These are phyloP conservation scores for Acipenser ruthenus DNA, from an alignment of 2,797 vertebrate species.

Conservation along the genomic window DNA sequence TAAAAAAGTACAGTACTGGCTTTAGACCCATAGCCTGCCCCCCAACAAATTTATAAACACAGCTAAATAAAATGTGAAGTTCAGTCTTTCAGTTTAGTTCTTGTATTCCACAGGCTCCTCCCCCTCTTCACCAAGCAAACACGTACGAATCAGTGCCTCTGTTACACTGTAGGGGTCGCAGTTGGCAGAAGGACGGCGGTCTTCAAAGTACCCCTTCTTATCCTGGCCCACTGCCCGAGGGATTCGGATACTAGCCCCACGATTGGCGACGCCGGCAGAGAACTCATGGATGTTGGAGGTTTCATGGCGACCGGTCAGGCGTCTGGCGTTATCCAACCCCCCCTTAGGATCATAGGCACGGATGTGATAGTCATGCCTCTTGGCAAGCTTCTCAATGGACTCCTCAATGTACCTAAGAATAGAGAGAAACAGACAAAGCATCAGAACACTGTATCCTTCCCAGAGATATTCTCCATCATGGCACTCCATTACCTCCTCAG, in stretches of 20 bases:
- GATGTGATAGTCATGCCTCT: constrained; percentile 89
- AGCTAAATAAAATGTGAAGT: neutral
- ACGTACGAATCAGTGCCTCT: constrained; percentile 88
- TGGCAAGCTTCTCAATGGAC: constrained; percentile 80
- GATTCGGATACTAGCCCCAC: constrained; percentile 89
- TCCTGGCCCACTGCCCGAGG: constrained; percentile 84
- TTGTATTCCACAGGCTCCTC: constrained; percentile 85
- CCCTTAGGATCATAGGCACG: constrained; percentile 91
- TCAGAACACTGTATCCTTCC: too few relatives aligned
- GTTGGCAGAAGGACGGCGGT: constrained; percentile 92
- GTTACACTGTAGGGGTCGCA: constrained; percentile 89
- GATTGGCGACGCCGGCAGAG: constrained; percentile 90
- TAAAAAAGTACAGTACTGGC: too few relatives aligned
- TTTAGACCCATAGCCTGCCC: too few relatives aligned
- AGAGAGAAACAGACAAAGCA: constrained; percentile 3
- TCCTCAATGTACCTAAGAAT: constrained; percentile 79
- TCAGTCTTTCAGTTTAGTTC: constrained; percentile 51
- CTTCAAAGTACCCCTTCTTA: constrained; percentile 92
- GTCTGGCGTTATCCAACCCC: constrained; percentile 87
- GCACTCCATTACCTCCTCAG: too few relatives aligned
- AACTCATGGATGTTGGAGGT: constrained; percentile 95
- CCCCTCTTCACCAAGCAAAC: constrained; percentile 81
- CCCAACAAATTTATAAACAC: too few relatives aligned
- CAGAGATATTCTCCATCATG: too few relatives aligned
- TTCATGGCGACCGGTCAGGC: constrained; percentile 85